Base-by-base conservation (phyloP, 2,888 invertebrate species). In the Drosophila demipolita region DNA sequence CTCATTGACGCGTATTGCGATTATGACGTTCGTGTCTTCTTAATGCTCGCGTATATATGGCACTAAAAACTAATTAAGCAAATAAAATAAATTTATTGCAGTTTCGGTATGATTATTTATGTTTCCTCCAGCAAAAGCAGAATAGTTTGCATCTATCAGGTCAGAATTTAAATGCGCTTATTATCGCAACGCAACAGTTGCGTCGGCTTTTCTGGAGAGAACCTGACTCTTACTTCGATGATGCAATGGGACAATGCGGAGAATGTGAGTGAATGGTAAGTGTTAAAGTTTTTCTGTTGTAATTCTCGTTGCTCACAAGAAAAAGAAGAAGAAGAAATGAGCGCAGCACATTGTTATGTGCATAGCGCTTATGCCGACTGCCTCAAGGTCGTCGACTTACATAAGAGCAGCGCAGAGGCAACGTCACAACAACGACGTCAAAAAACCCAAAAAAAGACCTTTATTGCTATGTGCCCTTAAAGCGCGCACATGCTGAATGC, bases 301-400 rank as follows among this genome's bases (percentile, higher is more conserved):
- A 85, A 82, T 89, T 84, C 84, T 89, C 52, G 57, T 48, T 45
- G 26, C 32, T 38, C 50, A 42, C 26, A 59, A 57, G 42, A 54
- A 61, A 62, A 62, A 9, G 7, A 29, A 29, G 29, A 29, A 23
- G 62, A 53, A 57, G 60, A 55, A 36, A 32, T 38, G 29, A 53
- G 8, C 55, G 33, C 42, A 42, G 48, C 33, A 71, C 72, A 66
- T 61, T 66, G 73, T 73, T 79, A 69, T 73, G 66, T 80, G 73
- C 78, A 66, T 42, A 29, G 45, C 70, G 71, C 68, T 71, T 73
- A 49, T 54, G 76, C 57, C 67, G 59, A 61, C 48, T 42, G 49
- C 50, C 54, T 78, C 82, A 89, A 85, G 85, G 88, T 85, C 84
- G 87, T 32, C 55, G 60, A 63, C 73, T 84, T 84, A 82, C 87